Base-by-base conservation (phyloP, 2,888 invertebrate genomes). In the Vannuccia rotundouncinata region DNA sequence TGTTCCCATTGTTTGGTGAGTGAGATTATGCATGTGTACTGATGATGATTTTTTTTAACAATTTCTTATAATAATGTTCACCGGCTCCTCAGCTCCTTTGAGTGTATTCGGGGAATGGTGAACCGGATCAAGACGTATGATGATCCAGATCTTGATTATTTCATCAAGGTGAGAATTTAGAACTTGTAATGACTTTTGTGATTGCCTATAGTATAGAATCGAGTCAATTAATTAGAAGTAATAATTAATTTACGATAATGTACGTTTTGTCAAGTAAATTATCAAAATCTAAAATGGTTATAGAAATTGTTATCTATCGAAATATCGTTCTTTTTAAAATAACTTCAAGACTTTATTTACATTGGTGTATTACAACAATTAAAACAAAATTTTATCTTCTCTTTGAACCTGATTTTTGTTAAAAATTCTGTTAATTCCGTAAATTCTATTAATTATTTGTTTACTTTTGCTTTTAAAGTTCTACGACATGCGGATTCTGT, bases 401-500 rank as follows among this genome's bases (percentile, higher is more conserved):
- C 45, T 45, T 45, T 45, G 45, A 45, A 45, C 10, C 17, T 17
- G 22, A 31, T 78, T 59, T 78, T 59, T 78, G 60, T 27, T 78
- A 59, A 29, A 13, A 2, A n/a, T 59, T 45, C 45, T 45, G 45
- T 45, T 13, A 45, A 45, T 45, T 45, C 17, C 45, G 17, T 5
- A 17, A 17, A 22, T n/a, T 59, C n/a, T 27, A 78, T 10, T 25
- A 60, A n/a, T 2, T 29, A 10, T 78, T 5, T 45, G 45, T 17
- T 13, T 45, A 13, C 5, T 45, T 5, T 45, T 45, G 45, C 80
- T 74, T 81, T 84, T 85, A 79, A 86, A 89, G 90, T 91, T 92
- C 83, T 95, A 92, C 89, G 94, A 95, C 85, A 92, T 94, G 91
- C 92, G 94, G 87, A 89, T 95, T 80, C 88, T 96, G 79, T 96